A percentile compares a stretch with the other conserved stretches of the same genome.
Evolutionary conservation across 2,888 invertebrate species (phyloP).

Genomic region (Arctia plantaginis): DNA sequence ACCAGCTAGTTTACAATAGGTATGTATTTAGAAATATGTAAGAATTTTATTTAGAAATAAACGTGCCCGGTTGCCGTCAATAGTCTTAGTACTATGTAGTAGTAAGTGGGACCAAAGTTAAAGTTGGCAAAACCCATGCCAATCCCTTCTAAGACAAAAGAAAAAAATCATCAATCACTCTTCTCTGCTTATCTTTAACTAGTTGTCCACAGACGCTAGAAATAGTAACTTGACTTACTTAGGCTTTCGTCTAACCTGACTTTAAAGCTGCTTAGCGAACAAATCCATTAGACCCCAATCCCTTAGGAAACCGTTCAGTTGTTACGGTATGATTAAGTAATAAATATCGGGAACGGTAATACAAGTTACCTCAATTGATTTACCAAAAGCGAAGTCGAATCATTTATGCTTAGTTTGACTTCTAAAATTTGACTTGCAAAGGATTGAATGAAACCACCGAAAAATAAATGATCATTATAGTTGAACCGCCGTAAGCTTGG

Average conservation of each 20-base stretch:
- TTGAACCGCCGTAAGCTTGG: too few species aligned
- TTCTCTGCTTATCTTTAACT: neutral
- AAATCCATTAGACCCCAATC: constrained; percentile 1
- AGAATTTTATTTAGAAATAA: too few species aligned
- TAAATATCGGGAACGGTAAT: neutral
- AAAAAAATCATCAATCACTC: too few species aligned
- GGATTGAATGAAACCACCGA: neutral
- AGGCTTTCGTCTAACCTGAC: neutral
- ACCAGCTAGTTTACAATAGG: too few species aligned
- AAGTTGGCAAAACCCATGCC: too few species aligned
- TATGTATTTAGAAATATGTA: too few species aligned
- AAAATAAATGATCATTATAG: too few species aligned
- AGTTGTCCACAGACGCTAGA: neutral
- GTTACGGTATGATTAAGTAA: constrained; percentile 8
- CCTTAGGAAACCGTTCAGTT: neutral
- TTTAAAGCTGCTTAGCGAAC: neutral
- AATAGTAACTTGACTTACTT: neutral
- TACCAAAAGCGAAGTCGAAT: neutral
- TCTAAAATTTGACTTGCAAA: neutral
- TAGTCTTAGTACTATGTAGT: too few species aligned
- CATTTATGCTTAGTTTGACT: neutral
- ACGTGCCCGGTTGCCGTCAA: too few species aligned
- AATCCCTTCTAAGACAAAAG: too few species aligned
- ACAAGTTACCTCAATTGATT: neutral
- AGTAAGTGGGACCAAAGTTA: too few species aligned